Percentiles rank a stretch among this genome's conserved stretches.
These are phyloP conservation scores for Gorsachius goisagi DNA, from an alignment of 2,113 vertebrate genomes.

Conservation along the genomic window DNA sequence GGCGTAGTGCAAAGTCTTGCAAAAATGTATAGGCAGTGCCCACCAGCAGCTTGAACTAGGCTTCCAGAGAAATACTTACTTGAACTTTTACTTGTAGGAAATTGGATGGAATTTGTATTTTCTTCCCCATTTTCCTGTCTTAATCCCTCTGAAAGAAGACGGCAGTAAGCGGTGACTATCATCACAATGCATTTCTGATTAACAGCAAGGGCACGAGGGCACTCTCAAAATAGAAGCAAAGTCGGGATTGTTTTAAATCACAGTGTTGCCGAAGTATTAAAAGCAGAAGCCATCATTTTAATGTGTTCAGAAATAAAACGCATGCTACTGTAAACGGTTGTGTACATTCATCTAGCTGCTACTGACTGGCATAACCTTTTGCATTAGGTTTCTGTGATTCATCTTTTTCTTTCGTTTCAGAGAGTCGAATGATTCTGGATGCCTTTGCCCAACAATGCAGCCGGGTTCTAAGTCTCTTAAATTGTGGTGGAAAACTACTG, in stretches of 20 bases:
- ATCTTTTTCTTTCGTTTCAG: conserved; percentile 75
- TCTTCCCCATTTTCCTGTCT: neutral
- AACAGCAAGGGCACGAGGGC: conserved; percentile 71
- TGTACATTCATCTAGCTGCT: conserved; percentile 4
- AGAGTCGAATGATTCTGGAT: conserved; percentile 95
- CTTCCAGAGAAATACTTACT: neutral
- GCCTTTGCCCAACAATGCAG: conserved; percentile 98
- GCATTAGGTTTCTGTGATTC: conserved; percentile 41
- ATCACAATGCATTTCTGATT: conserved; percentile 63
- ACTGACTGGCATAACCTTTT: neutral
- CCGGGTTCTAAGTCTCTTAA: conserved; percentile 94
- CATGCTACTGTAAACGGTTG: conserved; percentile 28
- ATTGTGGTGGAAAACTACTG: conserved; percentile 91
- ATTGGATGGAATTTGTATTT: conserved; percentile 21
- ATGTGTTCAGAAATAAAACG: conserved; percentile 34
- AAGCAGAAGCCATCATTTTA: conserved; percentile 31
- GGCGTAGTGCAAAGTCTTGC: neutral
- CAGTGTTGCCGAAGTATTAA: conserved; percentile 53
- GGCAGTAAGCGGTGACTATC: conserved; percentile 31
- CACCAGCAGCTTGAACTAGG: neutral
- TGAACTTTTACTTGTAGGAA: neutral
- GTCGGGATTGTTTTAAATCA: conserved; percentile 69
- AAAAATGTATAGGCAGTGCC: neutral
- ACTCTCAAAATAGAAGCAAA: conserved; percentile 72
- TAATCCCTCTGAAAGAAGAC: conserved; percentile 28